A percentile compares a stretch with the other conserved stretches of the same genome.
phyloP scores from a whole-genome alignment of 2,888 invertebrate species.

The Chrysina gloriosa region DNA sequence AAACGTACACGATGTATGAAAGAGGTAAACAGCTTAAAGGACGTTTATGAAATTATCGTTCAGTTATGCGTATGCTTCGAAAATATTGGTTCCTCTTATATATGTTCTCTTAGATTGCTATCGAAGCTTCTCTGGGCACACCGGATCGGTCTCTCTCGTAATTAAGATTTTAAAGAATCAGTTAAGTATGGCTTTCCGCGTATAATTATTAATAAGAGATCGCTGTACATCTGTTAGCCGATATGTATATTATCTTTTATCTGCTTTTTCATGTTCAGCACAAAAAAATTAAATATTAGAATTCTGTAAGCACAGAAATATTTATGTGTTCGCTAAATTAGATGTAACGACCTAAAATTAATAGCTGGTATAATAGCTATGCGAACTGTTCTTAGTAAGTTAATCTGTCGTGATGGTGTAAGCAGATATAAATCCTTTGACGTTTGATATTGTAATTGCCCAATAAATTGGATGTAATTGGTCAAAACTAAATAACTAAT shows the following conservation, averaged over 20 bases:
- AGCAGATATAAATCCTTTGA: constrained; percentile 13
- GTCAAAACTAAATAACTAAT: constrained; percentile 1
- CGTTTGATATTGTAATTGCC: constrained; percentile 15
- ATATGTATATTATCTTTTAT: constrained; percentile 13
- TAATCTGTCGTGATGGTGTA: not conserved
- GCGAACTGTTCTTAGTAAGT: constrained; percentile 1
- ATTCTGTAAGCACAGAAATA: not conserved
- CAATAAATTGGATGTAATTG: constrained; percentile 14
- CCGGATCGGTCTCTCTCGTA: constrained; percentile 11
- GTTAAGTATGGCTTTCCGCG: constrained; percentile 27
- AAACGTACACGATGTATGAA: not conserved
- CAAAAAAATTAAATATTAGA: not conserved
- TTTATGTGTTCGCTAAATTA: constrained; percentile 40
- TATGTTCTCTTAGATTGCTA: not conserved
- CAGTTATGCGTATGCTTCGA: not conserved
- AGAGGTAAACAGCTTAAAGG: not conserved
- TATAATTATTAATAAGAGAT: constrained; percentile 33
- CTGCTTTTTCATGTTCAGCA: constrained; percentile 1
- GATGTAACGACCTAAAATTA: constrained; percentile 40
- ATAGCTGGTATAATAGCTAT: constrained; percentile 9
- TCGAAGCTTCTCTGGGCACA: constrained; percentile 15
- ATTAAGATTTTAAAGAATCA: constrained; percentile 44
- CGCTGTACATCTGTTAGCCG: constrained; percentile 34
- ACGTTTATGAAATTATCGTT: not conserved
- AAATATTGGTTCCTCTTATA: not conserved